Evolutionary conservation across 1,140 invertebrate species (phyloP), one percentile per base, ranked within the genome.

Genomic region (Venustaconcha ellipsiformis): DNA sequence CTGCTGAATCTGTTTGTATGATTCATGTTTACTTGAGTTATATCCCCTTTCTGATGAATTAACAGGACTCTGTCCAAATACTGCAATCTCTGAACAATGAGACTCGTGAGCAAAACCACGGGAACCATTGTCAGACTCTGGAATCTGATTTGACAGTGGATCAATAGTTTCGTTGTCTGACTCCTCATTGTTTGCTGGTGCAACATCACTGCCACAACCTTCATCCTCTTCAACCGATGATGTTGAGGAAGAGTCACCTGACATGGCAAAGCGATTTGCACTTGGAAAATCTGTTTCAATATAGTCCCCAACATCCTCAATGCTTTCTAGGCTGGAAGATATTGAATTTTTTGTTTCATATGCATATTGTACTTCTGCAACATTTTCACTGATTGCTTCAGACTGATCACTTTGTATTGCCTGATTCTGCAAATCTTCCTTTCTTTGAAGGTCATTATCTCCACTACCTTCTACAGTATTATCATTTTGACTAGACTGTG

Each of bases 291-390:
- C 86, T 65, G 86, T 81, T 74, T 88, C 86, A 74, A 88, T 88
- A 76, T 86, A 88, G 74, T 88, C 86, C n/a, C 86, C 86, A 60
- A 83, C 80, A 64, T 87, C 86, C 59, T 88, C 86, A 72, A 78
- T 76, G 76, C 68, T 80, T 55, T 85, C 83, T 18, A 73, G n/a
- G 37, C 65, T 63, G 57, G 70, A 48, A 48, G 37, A 48, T 48
- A 8, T 48, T 48, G 37, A 48, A 48, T 48, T 48, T 48, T 0
- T 48, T 8, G 37, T 48, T 48, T 48, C 37, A 48, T 11, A 48
- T 48, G 37, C 37, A 48, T 48, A 48, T 11, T 48, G 37, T 48
- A 48, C 37, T 48, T 48, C 37, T 8, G 37, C 37, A 6, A 48
- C 11, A 48, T 48, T 48, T 48, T 48, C 37, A 48, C 37, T 48